Evolutionary conservation across 2,113 vertebrate species (phyloP).

Genomic region (Nerophis ophidion): DNA sequence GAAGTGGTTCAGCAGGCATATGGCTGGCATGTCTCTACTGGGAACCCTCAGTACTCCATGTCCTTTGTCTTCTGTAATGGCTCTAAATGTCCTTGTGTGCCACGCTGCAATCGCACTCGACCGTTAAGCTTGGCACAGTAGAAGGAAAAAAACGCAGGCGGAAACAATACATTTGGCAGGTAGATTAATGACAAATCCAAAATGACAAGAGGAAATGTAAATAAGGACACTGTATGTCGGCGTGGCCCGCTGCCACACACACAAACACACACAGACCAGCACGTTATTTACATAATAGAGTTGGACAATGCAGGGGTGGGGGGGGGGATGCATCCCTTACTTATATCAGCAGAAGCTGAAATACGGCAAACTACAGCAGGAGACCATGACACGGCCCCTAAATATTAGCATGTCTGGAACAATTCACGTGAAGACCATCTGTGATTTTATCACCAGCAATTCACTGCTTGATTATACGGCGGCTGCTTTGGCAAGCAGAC

Average conservation of each 20-base stretch:
- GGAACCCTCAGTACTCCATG: conserved; percentile 38
- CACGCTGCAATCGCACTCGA: conserved; percentile 9
- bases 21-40: conserved; percentile 26
- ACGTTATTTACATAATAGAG: conserved; percentile 51
- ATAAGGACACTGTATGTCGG: conserved; percentile 6
- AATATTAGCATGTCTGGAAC: conserved; percentile 38
- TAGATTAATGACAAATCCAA: conserved; percentile 39
- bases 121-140: neutral
- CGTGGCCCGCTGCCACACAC: conserved; percentile 2
- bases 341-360: conserved; percentile 44
- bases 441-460: conserved; percentile 7
- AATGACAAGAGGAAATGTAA: conserved; percentile 50
- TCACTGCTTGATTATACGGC: neutral
- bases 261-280: neutral
- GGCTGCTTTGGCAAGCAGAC: neutral
- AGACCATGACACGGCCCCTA: conserved; percentile 15
- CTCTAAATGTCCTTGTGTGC: conserved; percentile 42
- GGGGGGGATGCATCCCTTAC: conserved; percentile 36
- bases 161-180: conserved; percentile 27
- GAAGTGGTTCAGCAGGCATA: conserved; percentile 36
- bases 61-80: conserved; percentile 37
- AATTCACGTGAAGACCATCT: conserved; percentile 13
- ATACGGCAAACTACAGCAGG: conserved; percentile 5
- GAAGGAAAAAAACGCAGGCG: neutral
- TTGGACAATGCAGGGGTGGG: conserved; percentile 37